Conservation (phyloP, 2,113 vertebrate genomes). For the Dasyurus viverrinus region DNA sequence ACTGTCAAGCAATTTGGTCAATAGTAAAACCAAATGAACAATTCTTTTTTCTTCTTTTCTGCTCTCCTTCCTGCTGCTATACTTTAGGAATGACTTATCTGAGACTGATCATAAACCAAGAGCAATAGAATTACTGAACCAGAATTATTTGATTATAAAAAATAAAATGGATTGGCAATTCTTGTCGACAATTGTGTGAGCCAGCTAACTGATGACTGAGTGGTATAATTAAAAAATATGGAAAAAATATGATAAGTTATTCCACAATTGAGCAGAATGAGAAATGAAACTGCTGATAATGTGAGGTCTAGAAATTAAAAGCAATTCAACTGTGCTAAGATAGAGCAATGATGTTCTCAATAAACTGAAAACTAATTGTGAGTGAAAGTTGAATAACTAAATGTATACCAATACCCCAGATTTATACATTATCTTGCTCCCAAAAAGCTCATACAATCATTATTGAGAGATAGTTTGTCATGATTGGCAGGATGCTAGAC, state of each 20-base stretch:
- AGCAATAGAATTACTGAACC: constrained; percentile 81
- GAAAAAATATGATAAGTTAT: constrained; percentile 70
- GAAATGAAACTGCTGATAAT: constrained; percentile 69
- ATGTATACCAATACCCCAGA: not conserved
- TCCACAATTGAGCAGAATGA: constrained; percentile 64
- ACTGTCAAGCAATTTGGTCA: constrained; percentile 61
- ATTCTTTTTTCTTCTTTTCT: constrained; percentile 37
- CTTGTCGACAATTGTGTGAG: constrained; percentile 72
- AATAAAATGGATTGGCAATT: constrained; percentile 80
- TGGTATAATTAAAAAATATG: constrained; percentile 79
- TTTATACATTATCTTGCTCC: not conserved
- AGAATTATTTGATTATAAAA: constrained; percentile 76
- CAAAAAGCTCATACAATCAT: not conserved
- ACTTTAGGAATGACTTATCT: constrained; percentile 80
- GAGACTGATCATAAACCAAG: constrained; percentile 74
- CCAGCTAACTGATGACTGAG: constrained; percentile 80
- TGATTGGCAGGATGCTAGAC: not conserved
- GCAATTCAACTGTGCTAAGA: constrained; percentile 66
- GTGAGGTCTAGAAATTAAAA: constrained; percentile 73
- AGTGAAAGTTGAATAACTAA: not conserved
- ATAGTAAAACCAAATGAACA: constrained; percentile 76
- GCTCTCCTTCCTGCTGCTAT: constrained; percentile 53
- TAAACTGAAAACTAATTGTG: constrained; percentile 58
- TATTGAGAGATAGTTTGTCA: not conserved
- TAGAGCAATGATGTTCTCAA: constrained; percentile 60